A percentile compares a stretch with the other conserved stretches of the same genome.
phyloP scores from a whole-genome alignment of 2,888 invertebrate genomes.

The Rhagonycha lutea region DNA sequence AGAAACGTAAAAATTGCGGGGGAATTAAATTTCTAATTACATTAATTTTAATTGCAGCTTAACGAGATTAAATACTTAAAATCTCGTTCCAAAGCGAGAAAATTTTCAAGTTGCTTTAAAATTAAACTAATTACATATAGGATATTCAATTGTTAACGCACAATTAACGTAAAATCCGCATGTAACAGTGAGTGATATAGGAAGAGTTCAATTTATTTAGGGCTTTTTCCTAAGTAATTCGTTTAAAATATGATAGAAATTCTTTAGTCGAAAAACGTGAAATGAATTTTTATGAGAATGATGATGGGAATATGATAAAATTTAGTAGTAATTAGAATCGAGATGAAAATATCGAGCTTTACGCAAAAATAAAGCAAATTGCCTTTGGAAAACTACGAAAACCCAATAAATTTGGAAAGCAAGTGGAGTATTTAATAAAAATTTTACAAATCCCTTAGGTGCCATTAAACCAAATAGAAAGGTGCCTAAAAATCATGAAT shows the following conservation, averaged over 20 bases:
- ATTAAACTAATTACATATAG: background rate
- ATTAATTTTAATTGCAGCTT: background rate
- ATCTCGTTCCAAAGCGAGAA: background rate
- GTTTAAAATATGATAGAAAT: background rate
- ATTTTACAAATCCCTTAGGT: conserved; percentile 5
- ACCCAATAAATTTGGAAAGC: background rate
- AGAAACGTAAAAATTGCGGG: background rate
- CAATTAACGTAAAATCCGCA: background rate
- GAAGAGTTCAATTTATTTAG: background rate
- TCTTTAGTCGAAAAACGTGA: background rate
- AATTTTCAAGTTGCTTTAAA: background rate
- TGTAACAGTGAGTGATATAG: background rate
- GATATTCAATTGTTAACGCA: background rate
- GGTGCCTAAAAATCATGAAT: background rate
- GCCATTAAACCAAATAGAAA: background rate
- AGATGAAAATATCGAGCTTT: background rate
- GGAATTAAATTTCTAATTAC: background rate
- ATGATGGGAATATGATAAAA: background rate
- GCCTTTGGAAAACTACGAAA: background rate
- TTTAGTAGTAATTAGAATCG: background rate
- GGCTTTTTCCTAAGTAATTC: background rate
- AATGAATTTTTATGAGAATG: background rate
- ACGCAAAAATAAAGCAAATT: background rate
- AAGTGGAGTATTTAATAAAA: background rate
- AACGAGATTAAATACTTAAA: background rate